These are phyloP conservation scores for Acanthaster planci DNA, from an alignment of 35 echinoderm and acorn worm species.

Conservation along the genomic window DNA sequence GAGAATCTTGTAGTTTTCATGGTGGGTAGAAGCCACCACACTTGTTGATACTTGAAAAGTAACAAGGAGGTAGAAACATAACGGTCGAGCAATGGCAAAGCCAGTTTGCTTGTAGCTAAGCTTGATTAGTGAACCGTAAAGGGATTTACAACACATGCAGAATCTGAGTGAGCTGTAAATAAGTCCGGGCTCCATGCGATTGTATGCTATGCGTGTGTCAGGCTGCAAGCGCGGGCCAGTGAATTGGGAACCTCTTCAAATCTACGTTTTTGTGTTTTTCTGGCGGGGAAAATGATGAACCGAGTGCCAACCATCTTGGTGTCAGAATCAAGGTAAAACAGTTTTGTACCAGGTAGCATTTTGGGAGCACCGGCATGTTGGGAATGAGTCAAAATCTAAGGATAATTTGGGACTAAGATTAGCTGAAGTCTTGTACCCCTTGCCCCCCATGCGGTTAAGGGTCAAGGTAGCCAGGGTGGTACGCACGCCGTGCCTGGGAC, in stretches of 20 bases:
- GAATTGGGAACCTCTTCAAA: not conserved
- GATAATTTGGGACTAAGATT: not conserved
- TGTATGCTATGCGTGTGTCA: not conserved
- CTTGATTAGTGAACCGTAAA: conserved; percentile 4
- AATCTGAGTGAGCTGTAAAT: too few relatives aligned
- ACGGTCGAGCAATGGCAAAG: too few relatives aligned
- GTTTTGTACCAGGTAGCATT: not conserved
- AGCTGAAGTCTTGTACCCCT: not conserved
- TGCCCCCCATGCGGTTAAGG: not conserved
- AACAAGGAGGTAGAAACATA: too few relatives aligned
- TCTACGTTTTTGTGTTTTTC: not conserved
- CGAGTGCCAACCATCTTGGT: not conserved
- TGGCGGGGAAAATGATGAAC: not conserved
- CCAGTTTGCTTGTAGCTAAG: not conserved
- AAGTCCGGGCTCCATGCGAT: not conserved
- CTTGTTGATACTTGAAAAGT: too few relatives aligned
- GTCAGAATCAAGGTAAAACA: conserved; percentile 17
- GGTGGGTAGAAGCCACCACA: too few relatives aligned
- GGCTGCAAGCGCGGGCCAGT: not conserved
- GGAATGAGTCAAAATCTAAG: not conserved
- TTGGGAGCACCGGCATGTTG: not conserved
- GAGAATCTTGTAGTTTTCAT: too few relatives aligned
- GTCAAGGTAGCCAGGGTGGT: not conserved
- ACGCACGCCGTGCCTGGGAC: not conserved
- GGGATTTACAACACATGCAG: too few relatives aligned